These are phyloP conservation scores for Onchidella celtica DNA, from an alignment of 2,888 invertebrate species.

Conservation along the genomic window DNA sequence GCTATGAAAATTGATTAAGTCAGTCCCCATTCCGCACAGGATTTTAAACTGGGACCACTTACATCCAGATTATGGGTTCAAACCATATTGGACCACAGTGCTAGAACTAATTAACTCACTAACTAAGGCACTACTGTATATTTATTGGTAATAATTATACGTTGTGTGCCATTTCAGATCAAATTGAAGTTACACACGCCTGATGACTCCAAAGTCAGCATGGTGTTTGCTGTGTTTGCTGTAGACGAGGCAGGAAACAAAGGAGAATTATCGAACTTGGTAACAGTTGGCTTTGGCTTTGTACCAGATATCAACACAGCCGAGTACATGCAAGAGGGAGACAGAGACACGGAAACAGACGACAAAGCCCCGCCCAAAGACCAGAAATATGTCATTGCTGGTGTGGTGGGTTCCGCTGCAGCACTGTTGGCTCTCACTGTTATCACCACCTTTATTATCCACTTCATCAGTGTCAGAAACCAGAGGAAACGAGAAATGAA, in stretches of 20 bases:
- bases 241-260: constrained; percentile 58
- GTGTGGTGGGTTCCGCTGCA: constrained; percentile 34
- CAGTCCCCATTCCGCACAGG: no score
- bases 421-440: constrained; percentile 33
- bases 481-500: neutral
- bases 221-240: constrained; percentile 61
- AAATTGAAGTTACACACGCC: constrained; percentile 38
- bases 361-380: neutral
- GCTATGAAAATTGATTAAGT: no score
- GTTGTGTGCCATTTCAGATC: no score
- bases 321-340: constrained; percentile 35
- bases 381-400: constrained; percentile 44
- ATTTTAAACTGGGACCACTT: no score
- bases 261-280: constrained; percentile 61
- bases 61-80: no score
- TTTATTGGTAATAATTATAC: no score
- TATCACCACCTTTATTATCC: constrained; percentile 13
- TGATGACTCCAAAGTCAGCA: constrained; percentile 32
- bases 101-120: no score
- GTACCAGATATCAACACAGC: constrained; percentile 53
- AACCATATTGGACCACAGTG: no score
- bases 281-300: constrained; percentile 57
- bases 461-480: neutral
- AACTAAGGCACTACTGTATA: no score
- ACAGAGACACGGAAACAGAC: neutral